Percentiles rank a stretch among this genome's conserved stretches.
Conservation (phyloP, 2,113 vertebrate species). For the Pelodiscus sinensis region DNA sequence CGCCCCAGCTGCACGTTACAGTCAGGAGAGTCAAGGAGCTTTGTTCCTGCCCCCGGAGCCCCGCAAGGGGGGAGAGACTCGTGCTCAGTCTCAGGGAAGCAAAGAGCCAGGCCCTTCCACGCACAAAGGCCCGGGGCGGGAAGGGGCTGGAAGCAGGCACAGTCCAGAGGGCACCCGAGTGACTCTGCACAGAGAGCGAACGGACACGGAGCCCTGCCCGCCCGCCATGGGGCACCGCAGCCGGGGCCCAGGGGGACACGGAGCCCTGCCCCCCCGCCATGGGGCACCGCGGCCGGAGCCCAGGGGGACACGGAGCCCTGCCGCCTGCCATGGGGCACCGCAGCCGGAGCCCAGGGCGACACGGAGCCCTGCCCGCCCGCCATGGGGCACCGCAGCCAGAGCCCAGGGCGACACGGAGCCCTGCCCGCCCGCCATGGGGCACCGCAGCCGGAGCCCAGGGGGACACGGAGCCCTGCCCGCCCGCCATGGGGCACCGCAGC, state of each 20-base stretch:
- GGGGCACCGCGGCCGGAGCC: neutral
- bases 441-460: neutral
- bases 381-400: neutral
- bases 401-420: neutral
- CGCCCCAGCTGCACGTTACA: neutral
- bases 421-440: neutral
- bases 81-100: neutral
- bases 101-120: rapidly evolving
- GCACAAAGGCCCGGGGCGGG: neutral
- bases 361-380: neutral
- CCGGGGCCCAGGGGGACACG: too few relatives aligned
- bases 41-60: neutral
- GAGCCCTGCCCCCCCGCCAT: neutral
- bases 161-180: neutral
- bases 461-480: neutral
- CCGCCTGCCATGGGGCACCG: neutral
- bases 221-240: neutral
- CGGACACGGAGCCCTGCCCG: neutral
- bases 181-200: rapidly evolving
- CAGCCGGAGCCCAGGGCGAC: neutral
- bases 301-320: neutral
- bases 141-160: neutral
- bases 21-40: neutral
- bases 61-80: neutral
- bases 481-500: neutral